phyloP scores from a whole-genome alignment of 2,113 vertebrate species.

The Pollimyrus isidori region DNA sequence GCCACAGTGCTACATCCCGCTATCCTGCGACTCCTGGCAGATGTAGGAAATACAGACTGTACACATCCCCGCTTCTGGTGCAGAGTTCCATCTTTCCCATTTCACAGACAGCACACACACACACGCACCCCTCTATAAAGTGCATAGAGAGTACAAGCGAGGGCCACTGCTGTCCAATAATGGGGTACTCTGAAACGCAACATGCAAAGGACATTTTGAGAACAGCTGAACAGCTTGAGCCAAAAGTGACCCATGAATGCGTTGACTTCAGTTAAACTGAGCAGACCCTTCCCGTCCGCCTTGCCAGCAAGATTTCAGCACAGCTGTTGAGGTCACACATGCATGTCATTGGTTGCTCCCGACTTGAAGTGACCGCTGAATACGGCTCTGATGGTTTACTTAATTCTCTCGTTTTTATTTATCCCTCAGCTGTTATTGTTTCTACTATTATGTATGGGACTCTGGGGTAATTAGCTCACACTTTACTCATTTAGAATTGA shows the following conservation, averaged over 20 bases:
- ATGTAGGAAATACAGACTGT: neutral
- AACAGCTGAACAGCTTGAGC: neutral
- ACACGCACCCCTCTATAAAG: neutral
- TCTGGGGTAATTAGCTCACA: conserved; percentile 10
- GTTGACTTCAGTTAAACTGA: neutral
- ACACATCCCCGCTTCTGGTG: neutral
- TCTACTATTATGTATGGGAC: neutral
- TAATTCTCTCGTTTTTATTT: conserved; percentile 4
- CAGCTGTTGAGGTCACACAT: neutral
- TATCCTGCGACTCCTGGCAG: neutral
- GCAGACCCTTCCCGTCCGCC: neutral
- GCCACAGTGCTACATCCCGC: neutral
- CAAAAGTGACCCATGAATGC: neutral
- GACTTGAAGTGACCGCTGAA: neutral
- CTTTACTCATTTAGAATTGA: conserved; percentile 14
- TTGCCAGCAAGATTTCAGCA: neutral
- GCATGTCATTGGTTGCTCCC: neutral
- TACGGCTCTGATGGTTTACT: neutral
- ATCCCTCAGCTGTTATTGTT: neutral
- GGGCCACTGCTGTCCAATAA: neutral
- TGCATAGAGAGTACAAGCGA: neutral
- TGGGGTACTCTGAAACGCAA: neutral
- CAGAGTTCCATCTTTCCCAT: neutral
- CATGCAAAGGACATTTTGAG: neutral
- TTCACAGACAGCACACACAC: neutral